Evolutionary conservation across 2,888 invertebrate species (phyloP), one percentile per base, ranked within the genome.

Genomic region (Lysandra coridon): DNA sequence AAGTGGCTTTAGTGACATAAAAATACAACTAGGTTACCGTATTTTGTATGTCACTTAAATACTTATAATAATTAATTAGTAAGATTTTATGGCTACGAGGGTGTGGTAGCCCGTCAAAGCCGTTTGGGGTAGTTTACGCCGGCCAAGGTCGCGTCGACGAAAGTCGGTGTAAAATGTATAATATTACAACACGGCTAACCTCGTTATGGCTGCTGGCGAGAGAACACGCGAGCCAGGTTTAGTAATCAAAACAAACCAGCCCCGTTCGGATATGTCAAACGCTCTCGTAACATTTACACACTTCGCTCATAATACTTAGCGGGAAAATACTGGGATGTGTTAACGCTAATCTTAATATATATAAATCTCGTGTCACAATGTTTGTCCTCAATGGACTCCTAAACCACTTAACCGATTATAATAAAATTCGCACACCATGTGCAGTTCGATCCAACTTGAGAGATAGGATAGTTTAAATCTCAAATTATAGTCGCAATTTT

Each of bases 271-370:
- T 69, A 69, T 69, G 69, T 69, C 69, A 69, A 33, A 37, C 33
- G 69, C 12, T 69, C 69, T 69, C 69, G 69, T 69, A 69, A 69
- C 69, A 37, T 69, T 69, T 69, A 69, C 69, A 69, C 69, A 69
- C 33, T 17, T 33, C 33, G 33, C 69, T 69, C 69, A 62, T 62
- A 62, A 62, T 62, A 23, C 23, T 62, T 12, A 62, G 60, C 60
- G 60, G 60, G 53, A 14, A 53, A 53, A 53, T 14, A 53, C 44
- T 44, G 44, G 53, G 53, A 14, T 53, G 14, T 14, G 14, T 53
- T 53, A 53, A 4, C 53, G 53, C 14, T 14, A 53, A 53, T n/a
- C n/a, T n/a, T n/a, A n/a, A n/a, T n/a, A n/a, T n/a, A n/a, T n/a
- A n/a, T n/a, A n/a, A n/a, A n/a, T n/a, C n/a, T n/a, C n/a, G n/a